Evolutionary conservation across 1,140 invertebrate genomes (phyloP), one percentile per base, ranked within the genome.

Genomic region (Hylaeus anthracinus): DNA sequence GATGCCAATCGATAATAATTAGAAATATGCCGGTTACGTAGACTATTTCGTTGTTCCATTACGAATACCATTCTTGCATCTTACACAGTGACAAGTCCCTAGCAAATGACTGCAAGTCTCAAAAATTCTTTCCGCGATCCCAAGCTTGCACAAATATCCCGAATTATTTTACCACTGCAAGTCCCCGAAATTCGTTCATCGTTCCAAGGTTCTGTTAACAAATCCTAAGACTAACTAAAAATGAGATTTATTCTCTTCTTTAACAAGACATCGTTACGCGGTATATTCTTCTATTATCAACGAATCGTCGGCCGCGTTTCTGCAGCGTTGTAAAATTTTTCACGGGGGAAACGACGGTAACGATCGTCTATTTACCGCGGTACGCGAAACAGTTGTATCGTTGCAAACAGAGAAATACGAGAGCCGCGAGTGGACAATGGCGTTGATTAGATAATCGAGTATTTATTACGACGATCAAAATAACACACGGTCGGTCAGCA

Each of bases 361-460:
- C 75, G 53, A 53, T 77, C 45, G 74, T 48, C 64, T 45, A 15
- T 61, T 61, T 41, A 37, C 41, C 45, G 37, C 37, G 5, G 9
- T 10, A 2, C 43, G 5, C 43, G 51, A 53, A 39, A 69, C 37
- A 8, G 10, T 41, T 43, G 1, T 26, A n/a, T 41, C 10, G 10
- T 48, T 3, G 26, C 41, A 58, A 61, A 71, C 67, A 72, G 75
- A 72, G 75, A 76, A 76, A 78, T 43, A 71, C 60, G 69, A 64
- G 10, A n/a, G 6, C 9, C 10, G 4, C 12, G 48, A 15, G 2
- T n/a, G 75, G n/a, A 53, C 58, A 78, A 78, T 64, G 70, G 39
- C 76, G 58, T 78, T 72, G 76, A 78, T 78, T 78, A 78, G 67
- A 64, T 78, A 78, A 78, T 78, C 76, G 39, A 41, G 48, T 72